Evolutionary conservation across 2,113 vertebrate species (phyloP), one percentile per base, ranked within the genome.

Genomic region (Sinocyclocheilus grahami): DNA sequence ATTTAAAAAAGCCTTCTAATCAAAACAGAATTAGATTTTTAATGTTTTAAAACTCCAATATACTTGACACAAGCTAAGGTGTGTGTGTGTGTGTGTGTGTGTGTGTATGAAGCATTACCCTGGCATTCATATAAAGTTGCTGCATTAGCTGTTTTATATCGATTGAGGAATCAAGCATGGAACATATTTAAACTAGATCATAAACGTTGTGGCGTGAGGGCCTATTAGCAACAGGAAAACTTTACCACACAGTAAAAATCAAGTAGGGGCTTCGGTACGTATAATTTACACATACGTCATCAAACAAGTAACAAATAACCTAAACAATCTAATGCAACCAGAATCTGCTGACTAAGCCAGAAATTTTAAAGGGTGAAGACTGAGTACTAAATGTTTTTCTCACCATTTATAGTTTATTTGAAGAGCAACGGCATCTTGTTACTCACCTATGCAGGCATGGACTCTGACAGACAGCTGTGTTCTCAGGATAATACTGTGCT

Each of bases 371-470:
- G 13, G 74, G 48, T 78, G 76, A 33, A 55, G 48, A 78, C 5
- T 9, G 48, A 77, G 75, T 18, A 33, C 42, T 5, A 72, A 5
- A 42, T 27, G 46, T 55, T 78, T 55, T 78, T 78, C 55, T 74
- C 39, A 11, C 27, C 58, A 86, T 69, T n/a, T 65, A 72, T n/a
- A 69, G 4, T 14, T 67, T 62, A 48, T 62, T 63, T 30, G 39
- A 62, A 69, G 62, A 39, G 22, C 78, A 79, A 82, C 11, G 83
- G 80, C 42, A 75, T 83, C 53, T 75, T 72, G 22, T 76, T 86
- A 97, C 98, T 96, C 94, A 99, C 98, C 98, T 1, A 99, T 99
- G 91, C 98, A 99, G 91, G 97, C 96, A 10, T 99, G 97, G 87
- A 99, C 98, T 94, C 98, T 95, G 91, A 99, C 97, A 0, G 98